Evolutionary conservation across 2,113 vertebrate genomes (phyloP).

Genomic region (Cyanoderma ruficeps): DNA sequence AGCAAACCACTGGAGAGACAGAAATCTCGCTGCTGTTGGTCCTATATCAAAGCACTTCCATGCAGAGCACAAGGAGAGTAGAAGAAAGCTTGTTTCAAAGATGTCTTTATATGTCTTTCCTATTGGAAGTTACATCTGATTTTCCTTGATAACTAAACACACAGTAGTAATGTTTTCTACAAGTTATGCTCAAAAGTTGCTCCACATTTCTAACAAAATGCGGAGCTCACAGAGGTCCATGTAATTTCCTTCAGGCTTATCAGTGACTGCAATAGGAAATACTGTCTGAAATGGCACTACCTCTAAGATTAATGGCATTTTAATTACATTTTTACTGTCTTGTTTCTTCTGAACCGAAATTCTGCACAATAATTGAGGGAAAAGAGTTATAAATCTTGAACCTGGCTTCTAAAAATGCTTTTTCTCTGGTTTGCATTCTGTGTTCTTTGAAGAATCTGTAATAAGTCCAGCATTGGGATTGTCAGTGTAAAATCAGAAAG

Average conservation of each 20-base stretch:
- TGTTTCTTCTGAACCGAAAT: neutral
- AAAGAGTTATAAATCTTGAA: neutral
- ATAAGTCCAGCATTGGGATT: neutral
- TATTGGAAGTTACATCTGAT: neutral
- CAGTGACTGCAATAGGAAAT: neutral
- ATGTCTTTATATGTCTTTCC: neutral
- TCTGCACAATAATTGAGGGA: neutral
- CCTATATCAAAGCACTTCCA: neutral
- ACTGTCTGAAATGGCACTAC: neutral
- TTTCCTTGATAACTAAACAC: neutral
- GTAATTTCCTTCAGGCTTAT: neutral
- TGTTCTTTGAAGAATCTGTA: neutral
- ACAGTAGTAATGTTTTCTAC: neutral
- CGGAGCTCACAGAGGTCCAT: neutral
- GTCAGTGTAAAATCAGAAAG: neutral
- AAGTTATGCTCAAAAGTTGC: neutral
- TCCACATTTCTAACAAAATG: neutral
- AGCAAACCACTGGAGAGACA: neutral
- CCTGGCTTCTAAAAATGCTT: fast-evolving
- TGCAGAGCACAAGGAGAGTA: neutral
- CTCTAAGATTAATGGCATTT: neutral
- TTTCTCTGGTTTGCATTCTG: neutral
- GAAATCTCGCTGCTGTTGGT: neutral
- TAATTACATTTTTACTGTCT: neutral
- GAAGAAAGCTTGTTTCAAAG: neutral